Evolutionary conservation across 2,113 vertebrate genomes (phyloP).

Genomic region (Brachypteracias leptosomus): DNA sequence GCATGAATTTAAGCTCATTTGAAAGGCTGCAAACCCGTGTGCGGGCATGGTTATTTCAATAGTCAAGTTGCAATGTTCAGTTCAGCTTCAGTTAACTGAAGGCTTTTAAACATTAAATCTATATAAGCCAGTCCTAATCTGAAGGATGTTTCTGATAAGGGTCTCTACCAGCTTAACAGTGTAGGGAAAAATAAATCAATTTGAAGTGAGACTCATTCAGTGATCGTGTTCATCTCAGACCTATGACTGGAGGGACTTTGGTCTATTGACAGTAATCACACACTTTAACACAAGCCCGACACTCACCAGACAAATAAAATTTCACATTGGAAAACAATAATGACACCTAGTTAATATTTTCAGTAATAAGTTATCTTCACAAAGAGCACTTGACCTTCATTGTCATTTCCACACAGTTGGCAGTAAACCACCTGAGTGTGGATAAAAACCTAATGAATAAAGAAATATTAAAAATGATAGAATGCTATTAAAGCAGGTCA

Average conservation of each 20-base stretch:
- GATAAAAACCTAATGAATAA: conserved; percentile 54
- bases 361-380: conserved; percentile 40
- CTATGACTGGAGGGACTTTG: not conserved
- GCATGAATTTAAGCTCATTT: conserved; percentile 19
- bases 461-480: conserved; percentile 51
- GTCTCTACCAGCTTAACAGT: not conserved
- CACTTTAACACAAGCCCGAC: not conserved
- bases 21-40: not conserved
- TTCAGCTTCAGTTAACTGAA: not conserved
- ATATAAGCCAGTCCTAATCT: not conserved
- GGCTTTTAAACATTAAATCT: not conserved
- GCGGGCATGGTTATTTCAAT: not conserved
- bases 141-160: not conserved
- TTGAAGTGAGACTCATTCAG: not conserved
- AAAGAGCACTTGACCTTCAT: conserved; percentile 58
- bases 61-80: not conserved
- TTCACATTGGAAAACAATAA: conserved; percentile 32
- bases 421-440: conserved; percentile 47
- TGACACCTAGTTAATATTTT: conserved; percentile 42
- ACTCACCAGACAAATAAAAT: conserved; percentile 45
- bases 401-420: conserved; percentile 44
- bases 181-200: not conserved
- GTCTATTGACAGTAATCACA: conserved; percentile 32
- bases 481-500: conserved; percentile 55
- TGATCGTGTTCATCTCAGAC: not conserved